These are phyloP conservation scores for Platerodrilus igneus DNA, from an alignment of 2,888 invertebrate species.

Conservation along the genomic window DNA sequence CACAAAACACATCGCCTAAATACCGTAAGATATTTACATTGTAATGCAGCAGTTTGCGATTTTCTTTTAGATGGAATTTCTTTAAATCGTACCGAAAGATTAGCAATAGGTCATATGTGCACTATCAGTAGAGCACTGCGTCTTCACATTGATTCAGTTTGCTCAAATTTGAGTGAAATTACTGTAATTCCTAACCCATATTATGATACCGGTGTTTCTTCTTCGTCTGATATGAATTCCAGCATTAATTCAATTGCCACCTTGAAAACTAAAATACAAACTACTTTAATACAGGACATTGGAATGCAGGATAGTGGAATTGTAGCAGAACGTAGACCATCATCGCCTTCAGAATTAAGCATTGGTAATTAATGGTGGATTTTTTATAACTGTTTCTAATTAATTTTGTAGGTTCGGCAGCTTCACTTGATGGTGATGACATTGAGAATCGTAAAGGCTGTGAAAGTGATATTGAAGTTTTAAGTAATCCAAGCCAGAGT, in stretches of 20 bases:
- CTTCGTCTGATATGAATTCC: constrained; percentile 28
- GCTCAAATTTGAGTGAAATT: constrained; percentile 27
- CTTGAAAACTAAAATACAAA: constrained; percentile 4
- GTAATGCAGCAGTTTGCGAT: constrained; percentile 47
- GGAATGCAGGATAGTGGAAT: constrained; percentile 35
- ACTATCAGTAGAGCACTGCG: constrained; percentile 25
- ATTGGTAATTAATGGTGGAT: constrained; percentile 28
- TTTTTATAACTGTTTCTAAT: constrained; percentile 1
- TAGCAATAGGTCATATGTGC: constrained; percentile 47
- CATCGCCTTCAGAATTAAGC: constrained; percentile 31
- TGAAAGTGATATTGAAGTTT: constrained; percentile 66
- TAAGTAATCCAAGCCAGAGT: constrained; percentile 67
- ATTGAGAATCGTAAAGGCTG: constrained; percentile 29
- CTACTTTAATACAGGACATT: constrained; percentile 8
- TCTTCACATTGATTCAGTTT: constrained; percentile 25
- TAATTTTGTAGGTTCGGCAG: constrained; percentile 27
- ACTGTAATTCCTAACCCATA: constrained; percentile 26
- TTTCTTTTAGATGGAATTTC: constrained; percentile 55
- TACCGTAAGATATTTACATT: constrained; percentile 54
- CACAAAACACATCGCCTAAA: constrained; percentile 56
- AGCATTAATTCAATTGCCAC: constrained; percentile 16
- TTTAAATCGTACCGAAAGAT: constrained; percentile 53
- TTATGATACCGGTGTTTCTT: constrained; percentile 19
- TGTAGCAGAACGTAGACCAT: constrained; percentile 27
- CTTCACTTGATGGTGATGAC: constrained; percentile 22